A percentile compares a stretch with the other conserved stretches of the same genome.
phyloP scores from a whole-genome alignment of 2,797 vertebrate genomes.

The Tenualosa thibaudeaui region DNA sequence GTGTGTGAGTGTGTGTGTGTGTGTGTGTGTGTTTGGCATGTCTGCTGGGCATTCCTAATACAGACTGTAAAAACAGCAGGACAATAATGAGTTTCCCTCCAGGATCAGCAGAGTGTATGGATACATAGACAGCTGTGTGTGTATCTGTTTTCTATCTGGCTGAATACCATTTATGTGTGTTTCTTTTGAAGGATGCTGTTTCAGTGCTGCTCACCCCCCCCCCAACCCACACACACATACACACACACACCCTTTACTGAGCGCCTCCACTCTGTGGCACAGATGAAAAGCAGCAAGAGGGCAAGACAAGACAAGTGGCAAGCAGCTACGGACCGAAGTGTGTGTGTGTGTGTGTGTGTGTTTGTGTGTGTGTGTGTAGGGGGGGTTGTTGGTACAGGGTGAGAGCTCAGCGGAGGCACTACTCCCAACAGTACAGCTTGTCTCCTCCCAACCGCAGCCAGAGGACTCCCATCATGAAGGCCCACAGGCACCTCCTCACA shows the following conservation, averaged over 20 bases:
- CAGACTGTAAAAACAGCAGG: too few species aligned
- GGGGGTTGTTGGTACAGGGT: not conserved
- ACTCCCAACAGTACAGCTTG: not conserved
- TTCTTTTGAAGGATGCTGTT: not conserved
- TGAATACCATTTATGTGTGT: not conserved
- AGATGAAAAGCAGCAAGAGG: slow-evolving; percentile 37
- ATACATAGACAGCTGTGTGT: too few species aligned
- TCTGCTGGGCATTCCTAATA: not conserved
- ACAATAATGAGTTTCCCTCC: too few species aligned
- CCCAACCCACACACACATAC: too few species aligned
- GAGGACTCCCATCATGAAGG: too few species aligned
- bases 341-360: not conserved
- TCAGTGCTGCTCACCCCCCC: not conserved
- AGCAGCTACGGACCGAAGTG: not conserved
- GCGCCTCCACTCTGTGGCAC: slow-evolving; percentile 27
- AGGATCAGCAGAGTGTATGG: too few species aligned
- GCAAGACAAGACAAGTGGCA: slow-evolving; percentile 19
- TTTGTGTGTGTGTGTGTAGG: not conserved
- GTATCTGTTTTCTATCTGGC: not conserved
- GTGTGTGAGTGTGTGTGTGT: not conserved
- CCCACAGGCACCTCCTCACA: not conserved
- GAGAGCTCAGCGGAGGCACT: not conserved
- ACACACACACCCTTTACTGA: too few species aligned
- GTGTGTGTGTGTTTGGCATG: not conserved
- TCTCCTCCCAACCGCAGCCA: not conserved